Evolutionary conservation across 1,140 invertebrate species (phyloP).

Genomic region (Anthonomus grandis): DNA sequence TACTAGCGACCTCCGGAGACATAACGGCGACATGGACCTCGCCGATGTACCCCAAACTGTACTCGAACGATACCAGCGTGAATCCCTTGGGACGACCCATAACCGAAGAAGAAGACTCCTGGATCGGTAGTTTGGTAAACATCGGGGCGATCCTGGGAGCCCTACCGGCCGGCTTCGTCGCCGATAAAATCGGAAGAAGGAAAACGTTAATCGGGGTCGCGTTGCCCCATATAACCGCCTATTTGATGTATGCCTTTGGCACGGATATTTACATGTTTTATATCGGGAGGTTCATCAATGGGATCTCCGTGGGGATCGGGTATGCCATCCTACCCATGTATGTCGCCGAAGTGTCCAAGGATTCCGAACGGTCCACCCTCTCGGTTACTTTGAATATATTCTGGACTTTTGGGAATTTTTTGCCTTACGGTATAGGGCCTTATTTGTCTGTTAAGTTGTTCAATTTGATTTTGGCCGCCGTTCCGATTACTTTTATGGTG

Average conservation of each 20-base stretch:
- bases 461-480: constrained; percentile 49
- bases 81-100: constrained; percentile 44
- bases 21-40: constrained; percentile 61
- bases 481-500: constrained; percentile 53
- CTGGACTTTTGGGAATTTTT: constrained; percentile 30
- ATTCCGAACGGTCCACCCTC: constrained; percentile 59
- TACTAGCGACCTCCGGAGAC: constrained; percentile 18
- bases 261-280: constrained; percentile 54
- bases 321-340: constrained; percentile 63
- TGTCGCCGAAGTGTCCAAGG: constrained; percentile 63
- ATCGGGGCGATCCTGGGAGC: constrained; percentile 68
- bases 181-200: constrained; percentile 50
- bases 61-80: constrained; percentile 18
- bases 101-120: constrained; percentile 59
- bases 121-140: constrained; percentile 76
- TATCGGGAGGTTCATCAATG: constrained; percentile 53
- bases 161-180: constrained; percentile 37
- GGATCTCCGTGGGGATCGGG: constrained; percentile 64
- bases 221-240: constrained; percentile 62
- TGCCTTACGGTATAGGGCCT: constrained; percentile 33
- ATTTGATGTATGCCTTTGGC: constrained; percentile 58
- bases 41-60: constrained; percentile 59
- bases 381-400: constrained; percentile 27
- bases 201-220: constrained; percentile 44
- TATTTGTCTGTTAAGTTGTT: constrained; percentile 44